These are phyloP conservation scores for Zelostemma sp. DNA, from an alignment of 1,140 invertebrate species.

Conservation along the genomic window DNA sequence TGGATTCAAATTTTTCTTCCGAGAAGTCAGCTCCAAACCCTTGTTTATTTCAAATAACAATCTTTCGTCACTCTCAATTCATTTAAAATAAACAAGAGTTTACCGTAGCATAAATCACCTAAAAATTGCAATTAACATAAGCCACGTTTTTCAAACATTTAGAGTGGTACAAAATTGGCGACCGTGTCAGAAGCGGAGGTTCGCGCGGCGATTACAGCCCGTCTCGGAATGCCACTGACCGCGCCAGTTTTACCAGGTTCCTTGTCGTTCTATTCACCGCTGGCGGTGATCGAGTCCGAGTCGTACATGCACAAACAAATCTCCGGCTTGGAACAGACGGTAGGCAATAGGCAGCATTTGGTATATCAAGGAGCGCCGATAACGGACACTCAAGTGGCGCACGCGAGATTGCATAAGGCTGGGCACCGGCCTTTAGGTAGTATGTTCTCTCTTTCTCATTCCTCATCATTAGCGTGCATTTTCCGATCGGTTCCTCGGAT, in stretches of 20 bases:
- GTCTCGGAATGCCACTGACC: slow-evolving; percentile 80
- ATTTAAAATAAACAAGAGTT: too few relatives aligned
- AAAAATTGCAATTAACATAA: too few relatives aligned
- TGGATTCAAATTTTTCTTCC: too few relatives aligned
- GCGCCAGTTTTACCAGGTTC: slow-evolving; percentile 80
- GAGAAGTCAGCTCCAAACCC: too few relatives aligned
- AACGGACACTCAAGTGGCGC: slow-evolving; percentile 78
- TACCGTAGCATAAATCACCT: too few relatives aligned
- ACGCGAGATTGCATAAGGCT: slow-evolving; percentile 81
- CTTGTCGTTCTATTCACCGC: slow-evolving; percentile 81
- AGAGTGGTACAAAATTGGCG: slow-evolving; percentile 72
- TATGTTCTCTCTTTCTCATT: slow-evolving; percentile 66
- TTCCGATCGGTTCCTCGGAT: slow-evolving; percentile 15
- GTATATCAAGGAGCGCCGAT: slow-evolving; percentile 68
- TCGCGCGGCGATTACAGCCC: slow-evolving; percentile 79
- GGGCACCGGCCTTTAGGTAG: slow-evolving; percentile 84
- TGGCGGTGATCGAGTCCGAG: slow-evolving; percentile 75
- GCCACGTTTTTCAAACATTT: too few relatives aligned
- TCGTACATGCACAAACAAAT: slow-evolving; percentile 75
- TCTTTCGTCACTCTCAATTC: too few relatives aligned
- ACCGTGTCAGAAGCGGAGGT: slow-evolving; percentile 85
- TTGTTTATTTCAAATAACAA: too few relatives aligned
- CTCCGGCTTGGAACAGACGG: slow-evolving; percentile 72
- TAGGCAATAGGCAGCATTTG: slow-evolving; percentile 56
- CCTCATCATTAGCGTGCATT: slow-evolving; percentile 43